Base-by-base conservation (phyloP, 1,140 invertebrate species). In the Tyrophagus putrescentiae region DNA sequence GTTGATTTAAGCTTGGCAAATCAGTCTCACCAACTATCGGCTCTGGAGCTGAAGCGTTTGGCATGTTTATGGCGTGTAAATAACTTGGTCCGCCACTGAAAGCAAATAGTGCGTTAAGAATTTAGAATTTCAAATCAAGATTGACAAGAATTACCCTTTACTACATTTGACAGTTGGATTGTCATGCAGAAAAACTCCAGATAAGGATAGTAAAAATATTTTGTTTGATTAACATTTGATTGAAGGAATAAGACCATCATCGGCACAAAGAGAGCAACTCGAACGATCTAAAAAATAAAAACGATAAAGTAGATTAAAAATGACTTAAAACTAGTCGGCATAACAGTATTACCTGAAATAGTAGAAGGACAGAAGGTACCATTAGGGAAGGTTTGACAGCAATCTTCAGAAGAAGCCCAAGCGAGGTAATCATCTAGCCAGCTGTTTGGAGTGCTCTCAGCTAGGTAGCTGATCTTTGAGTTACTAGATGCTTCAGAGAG, bases 401-500 rank as follows among this genome's bases (percentile, higher is more conserved):
- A 80, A 1, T 70, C 74, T 1, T 65, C 58, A 41, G 44, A 25
- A 65, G 39, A 18, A 57, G 77, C 72, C 90, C 91, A 96, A 68
- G 85, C 84, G 59, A 85, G 79, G 67, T 87, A 95, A 72, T 93
- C 89, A 68, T 95, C 92, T 23, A 96, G 69, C 92, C 92, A 96
- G 3, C 86, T 90, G 32, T 80, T 80, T 0, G 87, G 79, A 50
- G 80, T 77, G 48, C 80, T 77, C 25, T 16, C 16, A 4, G 82
- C 79, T 61, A 95, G 84, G 64, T 81, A 92, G 0, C 89, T 84
- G 59, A 81, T 74, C 27, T 83, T 73, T 5, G 81, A 72, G 64
- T 79, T 73, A 58, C 76, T 74, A 0, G 85, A 76, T 7, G 87
- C 84, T 33, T 79, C 70, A 67, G 84, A 90, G 25, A 97, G 76